These are phyloP conservation scores for Ficedula albicollis DNA, from an alignment of 2,797 vertebrate genomes.

Conservation along the genomic window DNA sequence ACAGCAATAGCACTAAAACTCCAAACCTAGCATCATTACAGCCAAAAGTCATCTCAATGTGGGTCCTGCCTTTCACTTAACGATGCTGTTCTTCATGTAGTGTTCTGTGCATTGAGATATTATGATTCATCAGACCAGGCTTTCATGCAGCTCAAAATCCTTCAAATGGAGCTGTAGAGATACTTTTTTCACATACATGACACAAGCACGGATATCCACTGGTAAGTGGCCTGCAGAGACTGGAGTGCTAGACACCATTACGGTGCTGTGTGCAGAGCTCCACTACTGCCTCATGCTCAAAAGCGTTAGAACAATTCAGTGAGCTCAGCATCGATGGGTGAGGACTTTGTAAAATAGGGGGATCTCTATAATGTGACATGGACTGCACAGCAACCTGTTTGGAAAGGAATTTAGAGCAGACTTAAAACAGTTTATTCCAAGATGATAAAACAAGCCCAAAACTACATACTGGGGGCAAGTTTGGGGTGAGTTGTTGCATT, in stretches of 20 bases:
- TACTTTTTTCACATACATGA: rapidly evolving
- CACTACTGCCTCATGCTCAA: rapidly evolving
- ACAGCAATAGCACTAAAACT: background rate
- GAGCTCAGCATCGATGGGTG: rapidly evolving
- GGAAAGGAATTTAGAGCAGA: background rate
- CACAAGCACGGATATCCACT: background rate
- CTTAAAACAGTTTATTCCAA: background rate
- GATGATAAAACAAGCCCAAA: background rate
- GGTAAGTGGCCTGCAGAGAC: background rate
- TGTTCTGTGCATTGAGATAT: background rate
- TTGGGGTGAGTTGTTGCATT: background rate
- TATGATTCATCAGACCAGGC: background rate
- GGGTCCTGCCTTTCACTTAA: background rate
- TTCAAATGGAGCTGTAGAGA: background rate
- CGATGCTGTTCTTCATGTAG: background rate
- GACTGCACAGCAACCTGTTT: background rate
- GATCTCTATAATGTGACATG: background rate
- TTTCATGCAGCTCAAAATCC: background rate
- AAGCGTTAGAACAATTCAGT: background rate
- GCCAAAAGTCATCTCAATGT: background rate
- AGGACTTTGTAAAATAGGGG: background rate
- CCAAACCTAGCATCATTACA: background rate
- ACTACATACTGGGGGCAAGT: background rate
- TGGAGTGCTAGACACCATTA: rapidly evolving
- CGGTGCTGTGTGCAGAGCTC: background rate